A percentile compares a stretch with the other conserved stretches of the same genome.
phyloP scores from a whole-genome alignment of 1,140 invertebrate genomes.

The Ooceraea biroi region DNA sequence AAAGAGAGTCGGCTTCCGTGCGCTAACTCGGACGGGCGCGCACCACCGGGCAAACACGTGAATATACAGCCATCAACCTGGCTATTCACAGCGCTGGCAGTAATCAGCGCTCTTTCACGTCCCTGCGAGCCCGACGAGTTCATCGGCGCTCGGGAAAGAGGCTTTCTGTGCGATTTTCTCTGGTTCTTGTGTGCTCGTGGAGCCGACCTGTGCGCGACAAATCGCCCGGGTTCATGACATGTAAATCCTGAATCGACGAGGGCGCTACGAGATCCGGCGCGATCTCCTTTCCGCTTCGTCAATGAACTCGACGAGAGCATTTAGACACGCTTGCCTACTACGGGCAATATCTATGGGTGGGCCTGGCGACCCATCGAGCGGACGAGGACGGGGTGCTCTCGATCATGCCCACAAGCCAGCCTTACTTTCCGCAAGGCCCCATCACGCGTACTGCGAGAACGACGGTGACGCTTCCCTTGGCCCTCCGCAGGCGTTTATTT shows the following conservation, averaged over 20 bases:
- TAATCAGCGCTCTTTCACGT: constrained; percentile 64
- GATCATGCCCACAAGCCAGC: constrained; percentile 54
- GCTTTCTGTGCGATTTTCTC: constrained; percentile 58
- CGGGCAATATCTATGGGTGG: constrained; percentile 70
- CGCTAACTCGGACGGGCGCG: not conserved
- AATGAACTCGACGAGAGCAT: constrained; percentile 60
- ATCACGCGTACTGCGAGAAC: not conserved
- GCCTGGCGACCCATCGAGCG: constrained; percentile 48
- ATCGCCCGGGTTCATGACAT: constrained; percentile 62
- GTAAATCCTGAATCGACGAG: constrained; percentile 66
- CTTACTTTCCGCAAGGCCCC: not conserved
- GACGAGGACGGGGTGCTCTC: constrained; percentile 36
- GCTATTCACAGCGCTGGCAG: constrained; percentile 33
- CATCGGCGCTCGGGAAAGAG: constrained; percentile 36
- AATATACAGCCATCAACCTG: constrained; percentile 26
- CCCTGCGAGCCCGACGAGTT: not conserved
- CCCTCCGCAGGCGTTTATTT: constrained; percentile 68
- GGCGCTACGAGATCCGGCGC: not conserved
- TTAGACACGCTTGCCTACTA: constrained; percentile 78
- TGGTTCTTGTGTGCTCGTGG: constrained; percentile 31
- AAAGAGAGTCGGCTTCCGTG: not conserved
- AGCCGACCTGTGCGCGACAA: constrained; percentile 54
- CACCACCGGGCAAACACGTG: not conserved
- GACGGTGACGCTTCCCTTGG: constrained; percentile 10
- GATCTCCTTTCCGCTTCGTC: constrained; percentile 11